Conservation (phyloP, 2,888 invertebrate genomes). For the Mimumesa dahlbomi region DNA sequence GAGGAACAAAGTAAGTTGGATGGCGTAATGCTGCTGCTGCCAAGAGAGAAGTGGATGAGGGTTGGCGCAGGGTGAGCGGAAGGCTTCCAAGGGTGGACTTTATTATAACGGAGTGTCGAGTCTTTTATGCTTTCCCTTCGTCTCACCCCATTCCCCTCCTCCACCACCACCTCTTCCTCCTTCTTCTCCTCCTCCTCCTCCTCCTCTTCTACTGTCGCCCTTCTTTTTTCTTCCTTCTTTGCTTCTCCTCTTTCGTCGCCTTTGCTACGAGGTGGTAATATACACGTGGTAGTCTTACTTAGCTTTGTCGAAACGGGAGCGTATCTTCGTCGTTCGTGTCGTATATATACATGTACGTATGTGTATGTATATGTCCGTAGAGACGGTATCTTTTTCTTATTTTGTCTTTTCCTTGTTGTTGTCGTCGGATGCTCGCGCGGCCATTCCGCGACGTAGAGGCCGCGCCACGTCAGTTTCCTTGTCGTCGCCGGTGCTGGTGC, state of each 20-base stretch:
- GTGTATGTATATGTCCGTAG: conserved; percentile 6
- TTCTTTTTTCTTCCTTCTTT: too few species aligned
- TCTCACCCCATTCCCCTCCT: conserved; percentile 49
- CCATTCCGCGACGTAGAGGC: conserved; percentile 5
- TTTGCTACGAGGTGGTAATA: conserved; percentile 57
- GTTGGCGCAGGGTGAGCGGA: conserved; percentile 62
- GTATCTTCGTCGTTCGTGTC: conserved; percentile 11
- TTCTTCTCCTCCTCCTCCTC: conserved; percentile 53
- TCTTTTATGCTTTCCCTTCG: conserved; percentile 77
- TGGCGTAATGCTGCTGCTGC: conserved; percentile 76
- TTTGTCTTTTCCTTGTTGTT: conserved; percentile 31
- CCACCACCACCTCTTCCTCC: conserved; percentile 48
- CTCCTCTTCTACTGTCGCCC: conserved; percentile 29
- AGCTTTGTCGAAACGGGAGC: conserved; percentile 45
- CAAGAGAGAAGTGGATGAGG: conserved; percentile 45
- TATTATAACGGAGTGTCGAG: conserved; percentile 81
- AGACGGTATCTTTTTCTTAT: conserved; percentile 42
- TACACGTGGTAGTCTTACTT: conserved; percentile 63
- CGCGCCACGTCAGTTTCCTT: conserved; percentile 22
- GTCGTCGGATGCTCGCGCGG: conserved; percentile 12
- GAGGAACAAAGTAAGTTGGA: conserved; percentile 81
- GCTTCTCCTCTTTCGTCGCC: conserved; percentile 54
- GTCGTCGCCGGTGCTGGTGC: conserved; percentile 34
- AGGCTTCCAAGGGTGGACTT: conserved; percentile 79
- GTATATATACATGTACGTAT: neutral